These are phyloP conservation scores for Eilema caniola DNA, from an alignment of 2,888 invertebrate species.

Conservation along the genomic window DNA sequence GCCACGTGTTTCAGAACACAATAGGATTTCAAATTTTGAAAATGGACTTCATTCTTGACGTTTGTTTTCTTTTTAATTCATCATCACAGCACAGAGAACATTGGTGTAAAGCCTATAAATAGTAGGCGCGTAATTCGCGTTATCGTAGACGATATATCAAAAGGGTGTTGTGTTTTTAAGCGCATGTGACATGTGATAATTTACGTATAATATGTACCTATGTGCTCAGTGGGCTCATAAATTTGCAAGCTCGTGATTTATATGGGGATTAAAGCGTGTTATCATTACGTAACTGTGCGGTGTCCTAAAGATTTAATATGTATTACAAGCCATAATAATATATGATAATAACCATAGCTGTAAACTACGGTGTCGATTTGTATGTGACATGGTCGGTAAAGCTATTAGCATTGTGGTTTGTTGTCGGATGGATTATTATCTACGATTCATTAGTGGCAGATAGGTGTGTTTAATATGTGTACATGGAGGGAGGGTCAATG, in stretches of 20 bases:
- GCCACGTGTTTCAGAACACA: slow-evolving; percentile 79
- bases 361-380: slow-evolving; percentile 17
- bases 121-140: slow-evolving; percentile 45
- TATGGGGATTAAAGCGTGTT: slow-evolving; percentile 77
- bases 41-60: slow-evolving; percentile 62
- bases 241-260: slow-evolving; percentile 80
- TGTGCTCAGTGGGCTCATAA: slow-evolving; percentile 77
- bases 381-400: slow-evolving; percentile 13
- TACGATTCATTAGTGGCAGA: slow-evolving; percentile 3
- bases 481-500: background rate
- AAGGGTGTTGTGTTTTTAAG: slow-evolving; percentile 65
- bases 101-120: slow-evolving; percentile 42
- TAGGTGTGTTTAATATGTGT: background rate
- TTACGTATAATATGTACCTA: slow-evolving; percentile 72
- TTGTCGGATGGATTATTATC: slow-evolving; percentile 8
- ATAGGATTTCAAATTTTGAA: slow-evolving; percentile 63
- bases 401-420: slow-evolving; percentile 19
- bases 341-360: slow-evolving; percentile 12
- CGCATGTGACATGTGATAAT: slow-evolving; percentile 69
- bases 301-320: slow-evolving; percentile 43
- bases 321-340: slow-evolving; percentile 27
- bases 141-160: slow-evolving; percentile 55
- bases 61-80: slow-evolving; percentile 54
- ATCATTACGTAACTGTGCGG: slow-evolving; percentile 66
- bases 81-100: slow-evolving; percentile 31